phyloP scores from a whole-genome alignment of 1,140 invertebrate genomes.

The Thalassaphorura encarpata region DNA sequence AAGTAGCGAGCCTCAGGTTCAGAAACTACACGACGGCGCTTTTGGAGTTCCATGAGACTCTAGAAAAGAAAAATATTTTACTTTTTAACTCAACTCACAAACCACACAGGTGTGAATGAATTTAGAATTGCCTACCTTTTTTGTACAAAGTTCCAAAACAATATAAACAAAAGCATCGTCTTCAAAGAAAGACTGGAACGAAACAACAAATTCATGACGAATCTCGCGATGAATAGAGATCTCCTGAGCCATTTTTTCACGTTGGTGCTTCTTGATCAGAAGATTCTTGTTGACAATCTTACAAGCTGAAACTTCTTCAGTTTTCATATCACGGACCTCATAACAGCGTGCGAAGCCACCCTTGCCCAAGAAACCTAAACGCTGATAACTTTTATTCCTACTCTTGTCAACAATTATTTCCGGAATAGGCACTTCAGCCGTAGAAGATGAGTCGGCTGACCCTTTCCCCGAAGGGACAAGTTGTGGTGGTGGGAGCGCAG shows the following conservation, averaged over 20 bases:
- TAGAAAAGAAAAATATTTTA: too few species aligned
- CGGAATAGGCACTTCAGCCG: conserved; percentile 38
- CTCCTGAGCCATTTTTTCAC: conserved; percentile 49
- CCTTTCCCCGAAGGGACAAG: too few species aligned
- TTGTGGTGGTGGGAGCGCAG: too few species aligned
- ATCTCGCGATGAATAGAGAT: conserved; percentile 51
- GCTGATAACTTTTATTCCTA: conserved; percentile 44
- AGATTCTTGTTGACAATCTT: conserved; percentile 62
- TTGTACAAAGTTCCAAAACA: conserved; percentile 52
- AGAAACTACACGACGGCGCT: conserved; percentile 50
- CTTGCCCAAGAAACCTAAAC: conserved; percentile 50
- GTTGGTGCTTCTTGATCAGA: conserved; percentile 53
- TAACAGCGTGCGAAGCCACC: conserved; percentile 65
- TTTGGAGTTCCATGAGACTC: conserved; percentile 60
- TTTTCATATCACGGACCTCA: conserved; percentile 52
- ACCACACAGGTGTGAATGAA: not conserved
- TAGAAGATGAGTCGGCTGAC: too few species aligned
- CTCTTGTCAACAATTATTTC: conserved; percentile 45
- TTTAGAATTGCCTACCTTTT: conserved; percentile 37
- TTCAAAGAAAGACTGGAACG: conserved; percentile 52
- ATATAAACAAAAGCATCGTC: conserved; percentile 56
- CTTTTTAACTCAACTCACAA: too few species aligned
- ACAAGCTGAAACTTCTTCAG: conserved; percentile 53
- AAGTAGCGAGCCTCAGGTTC: conserved; percentile 61
- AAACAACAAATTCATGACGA: conserved; percentile 50